phyloP scores from a whole-genome alignment of 2,888 invertebrate species.

The Yponomeuta sedellus region DNA sequence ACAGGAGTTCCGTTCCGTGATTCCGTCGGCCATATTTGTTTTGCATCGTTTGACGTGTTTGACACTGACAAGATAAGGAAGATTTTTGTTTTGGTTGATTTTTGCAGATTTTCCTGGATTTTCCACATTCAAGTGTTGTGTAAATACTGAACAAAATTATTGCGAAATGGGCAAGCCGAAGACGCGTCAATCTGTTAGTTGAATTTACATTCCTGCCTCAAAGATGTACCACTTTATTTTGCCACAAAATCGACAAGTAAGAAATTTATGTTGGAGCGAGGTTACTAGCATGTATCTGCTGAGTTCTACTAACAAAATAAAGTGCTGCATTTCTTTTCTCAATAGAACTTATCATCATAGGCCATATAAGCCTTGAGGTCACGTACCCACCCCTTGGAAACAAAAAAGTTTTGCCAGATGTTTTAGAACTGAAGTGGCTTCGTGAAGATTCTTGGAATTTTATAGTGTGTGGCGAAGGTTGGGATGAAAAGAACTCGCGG shows the following conservation, averaged over 20 bases:
- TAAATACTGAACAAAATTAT: not conserved
- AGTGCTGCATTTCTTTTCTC: slow-evolving; percentile 9
- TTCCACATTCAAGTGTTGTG: not conserved
- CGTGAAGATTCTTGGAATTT: not conserved
- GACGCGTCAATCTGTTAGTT: slow-evolving; percentile 1
- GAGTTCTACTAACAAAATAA: slow-evolving; percentile 2
- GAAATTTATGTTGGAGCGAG: not conserved
- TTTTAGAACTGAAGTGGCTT: not conserved
- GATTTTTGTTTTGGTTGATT: too few relatives aligned
- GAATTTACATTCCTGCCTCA: not conserved
- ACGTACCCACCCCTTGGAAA: not conserved
- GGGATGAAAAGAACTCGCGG: not conserved
- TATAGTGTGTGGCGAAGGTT: not conserved
- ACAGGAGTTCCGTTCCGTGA: too few relatives aligned
- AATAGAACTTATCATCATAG: not conserved
- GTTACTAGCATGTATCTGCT: not conserved
- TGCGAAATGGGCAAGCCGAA: slow-evolving; percentile 4
- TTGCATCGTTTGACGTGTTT: too few relatives aligned
- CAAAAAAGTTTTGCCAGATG: not conserved
- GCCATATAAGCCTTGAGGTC: not conserved
- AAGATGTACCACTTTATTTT: slow-evolving; percentile 12
- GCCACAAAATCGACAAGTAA: not conserved
- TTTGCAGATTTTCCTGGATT: too few relatives aligned
- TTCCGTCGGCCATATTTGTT: too few relatives aligned
- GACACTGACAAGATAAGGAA: too few relatives aligned